Percentiles rank a stretch among this genome's conserved stretches.
phyloP scores from a whole-genome alignment of 2,888 invertebrate genomes.

The Blastobasis lacticolella region DNA sequence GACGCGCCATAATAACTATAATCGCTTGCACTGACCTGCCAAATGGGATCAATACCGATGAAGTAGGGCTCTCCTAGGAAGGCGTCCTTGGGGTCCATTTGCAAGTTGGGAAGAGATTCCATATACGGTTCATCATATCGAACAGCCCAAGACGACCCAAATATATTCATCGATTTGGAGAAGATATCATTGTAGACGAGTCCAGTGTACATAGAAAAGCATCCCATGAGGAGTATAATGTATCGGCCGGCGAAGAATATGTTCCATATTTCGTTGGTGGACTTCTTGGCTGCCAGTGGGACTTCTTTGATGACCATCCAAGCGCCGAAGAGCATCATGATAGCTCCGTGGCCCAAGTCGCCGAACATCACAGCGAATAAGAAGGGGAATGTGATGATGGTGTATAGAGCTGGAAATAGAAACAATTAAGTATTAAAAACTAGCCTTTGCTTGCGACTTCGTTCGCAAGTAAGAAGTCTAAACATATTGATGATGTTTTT shows the following conservation, averaged over 20 bases:
- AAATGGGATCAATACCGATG: slow-evolving; percentile 88
- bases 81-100: slow-evolving; percentile 77
- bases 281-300: slow-evolving; percentile 79
- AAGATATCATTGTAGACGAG: slow-evolving; percentile 98
- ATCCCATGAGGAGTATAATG: slow-evolving; percentile 96
- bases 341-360: slow-evolving; percentile 91
- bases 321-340: slow-evolving; percentile 85
- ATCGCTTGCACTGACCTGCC: slow-evolving; percentile 72
- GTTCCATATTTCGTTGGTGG: slow-evolving; percentile 93
- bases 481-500: no score
- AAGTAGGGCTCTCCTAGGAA: slow-evolving; percentile 84
- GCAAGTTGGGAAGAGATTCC: slow-evolving; percentile 58
- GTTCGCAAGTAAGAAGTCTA: no score
- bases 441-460: no score
- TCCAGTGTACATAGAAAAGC: slow-evolving; percentile 98
- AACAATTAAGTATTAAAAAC: not conserved
- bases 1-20: no score
- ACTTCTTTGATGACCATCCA: slow-evolving; percentile 90
- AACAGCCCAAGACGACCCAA: slow-evolving; percentile 89
- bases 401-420: slow-evolving; percentile 81
- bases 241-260: slow-evolving; percentile 99
- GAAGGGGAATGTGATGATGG: slow-evolving; percentile 95
- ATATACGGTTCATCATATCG: slow-evolving; percentile 73
- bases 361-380: slow-evolving; percentile 98
- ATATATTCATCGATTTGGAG: slow-evolving; percentile 96